A percentile compares a stretch with the other conserved stretches of the same genome.
Evolutionary conservation across 2,888 invertebrate genomes (phyloP).

Genomic region (Andrena bucephala): DNA sequence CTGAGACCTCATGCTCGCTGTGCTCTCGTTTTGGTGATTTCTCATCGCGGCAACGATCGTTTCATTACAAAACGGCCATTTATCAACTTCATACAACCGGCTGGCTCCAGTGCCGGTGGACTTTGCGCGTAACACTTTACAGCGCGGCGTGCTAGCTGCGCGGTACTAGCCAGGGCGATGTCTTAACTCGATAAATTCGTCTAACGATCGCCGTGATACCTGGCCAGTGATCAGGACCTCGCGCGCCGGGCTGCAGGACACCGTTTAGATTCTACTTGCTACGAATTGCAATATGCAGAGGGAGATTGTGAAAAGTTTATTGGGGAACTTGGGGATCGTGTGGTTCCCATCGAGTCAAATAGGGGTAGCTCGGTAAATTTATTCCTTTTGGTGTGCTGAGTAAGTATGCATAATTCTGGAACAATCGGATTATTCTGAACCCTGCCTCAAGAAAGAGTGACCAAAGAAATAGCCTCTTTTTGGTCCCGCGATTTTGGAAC

Average conservation of each 20-base stretch:
- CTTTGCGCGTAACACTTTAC: conserved; percentile 52
- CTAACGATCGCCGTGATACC: conserved; percentile 25
- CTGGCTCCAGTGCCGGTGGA: not conserved
- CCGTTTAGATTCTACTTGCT: not conserved
- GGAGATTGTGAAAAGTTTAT: not conserved
- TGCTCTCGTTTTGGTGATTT: conserved; percentile 26
- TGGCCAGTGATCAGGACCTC: not conserved
- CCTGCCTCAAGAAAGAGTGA: too few species aligned
- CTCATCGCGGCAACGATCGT: conserved; percentile 12
- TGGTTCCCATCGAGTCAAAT: too few species aligned
- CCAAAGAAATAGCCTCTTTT: too few species aligned
- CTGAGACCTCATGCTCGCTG: not conserved
- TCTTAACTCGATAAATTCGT: conserved; percentile 65
- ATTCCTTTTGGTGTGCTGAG: too few species aligned
- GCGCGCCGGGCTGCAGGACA: not conserved
- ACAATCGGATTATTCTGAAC: too few species aligned
- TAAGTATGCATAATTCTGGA: too few species aligned
- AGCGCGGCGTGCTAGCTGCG: conserved; percentile 32
- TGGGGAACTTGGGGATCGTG: too few species aligned
- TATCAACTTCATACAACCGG: conserved; percentile 21
- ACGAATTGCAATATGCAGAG: not conserved
- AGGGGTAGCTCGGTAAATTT: too few species aligned
- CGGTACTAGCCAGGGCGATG: conserved; percentile 23
- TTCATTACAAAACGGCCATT: conserved; percentile 33
- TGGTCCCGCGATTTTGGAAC: too few species aligned